phyloP scores from a whole-genome alignment of 1,140 invertebrate species.

The Globodera rostochiensis region DNA sequence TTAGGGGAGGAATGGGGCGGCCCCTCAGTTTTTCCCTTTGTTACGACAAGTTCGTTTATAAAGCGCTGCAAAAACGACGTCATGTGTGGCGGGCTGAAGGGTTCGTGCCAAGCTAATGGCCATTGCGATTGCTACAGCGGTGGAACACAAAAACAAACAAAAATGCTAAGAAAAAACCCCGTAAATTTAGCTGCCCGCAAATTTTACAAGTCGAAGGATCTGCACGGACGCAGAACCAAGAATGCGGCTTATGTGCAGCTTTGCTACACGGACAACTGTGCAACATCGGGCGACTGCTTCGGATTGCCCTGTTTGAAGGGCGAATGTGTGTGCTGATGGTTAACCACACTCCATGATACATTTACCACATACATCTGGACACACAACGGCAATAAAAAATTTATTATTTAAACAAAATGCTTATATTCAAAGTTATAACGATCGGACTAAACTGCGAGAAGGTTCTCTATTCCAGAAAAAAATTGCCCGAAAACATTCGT shows the following conservation, averaged over 20 bases:
- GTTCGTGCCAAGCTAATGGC: neutral
- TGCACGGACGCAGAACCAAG: neutral
- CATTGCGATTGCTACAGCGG: neutral
- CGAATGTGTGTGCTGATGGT: neutral
- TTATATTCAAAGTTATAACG: neutral
- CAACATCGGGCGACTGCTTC: neutral
- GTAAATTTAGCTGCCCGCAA: neutral
- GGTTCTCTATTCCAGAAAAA: neutral
- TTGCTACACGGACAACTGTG: neutral
- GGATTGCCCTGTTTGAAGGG: constrained; percentile 5
- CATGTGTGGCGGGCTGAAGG: neutral
- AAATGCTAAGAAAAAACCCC: neutral
- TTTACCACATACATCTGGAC: too few species aligned
- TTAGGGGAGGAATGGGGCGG: neutral
- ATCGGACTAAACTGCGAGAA: neutral
- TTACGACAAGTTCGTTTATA: neutral
- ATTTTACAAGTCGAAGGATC: neutral
- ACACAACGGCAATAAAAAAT: too few species aligned
- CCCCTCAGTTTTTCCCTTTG: neutral
- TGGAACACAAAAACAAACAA: neutral
- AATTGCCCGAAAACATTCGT: neutral
- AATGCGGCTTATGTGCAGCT: neutral
- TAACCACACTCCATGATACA: too few species aligned
- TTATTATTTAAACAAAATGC: too few species aligned
- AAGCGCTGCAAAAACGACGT: neutral